Evolutionary conservation across 2,888 invertebrate species (phyloP), one percentile per base, ranked within the genome.

Genomic region (Phlogophora meticulosa): DNA sequence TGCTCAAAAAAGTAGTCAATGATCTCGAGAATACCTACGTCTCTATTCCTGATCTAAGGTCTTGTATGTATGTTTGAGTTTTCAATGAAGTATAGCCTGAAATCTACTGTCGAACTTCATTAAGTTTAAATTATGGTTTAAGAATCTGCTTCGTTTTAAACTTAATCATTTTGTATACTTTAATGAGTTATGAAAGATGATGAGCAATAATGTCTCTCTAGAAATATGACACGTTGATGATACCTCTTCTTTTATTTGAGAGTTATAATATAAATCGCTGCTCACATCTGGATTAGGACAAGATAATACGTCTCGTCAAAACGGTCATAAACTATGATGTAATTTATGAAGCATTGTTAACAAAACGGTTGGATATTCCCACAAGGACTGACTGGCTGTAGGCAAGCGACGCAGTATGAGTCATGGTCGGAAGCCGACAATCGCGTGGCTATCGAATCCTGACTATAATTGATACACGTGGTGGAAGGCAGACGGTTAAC

Each of bases 381-480:
- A 81, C 82, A 76, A 76, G 75, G 68, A 72, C 65, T 55, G 36
- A 48, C 24, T 53, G 55, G 62, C 34, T 60, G 49, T 57, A 64
- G 53, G 55, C 56, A 36, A 40, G 58, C 61, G 58, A 58, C 52
- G 40, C 59, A 56, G n/a, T n/a, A 38, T 84, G 84, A 82, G 57
- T 84, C 84, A 84, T 65, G 66, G 53, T 77, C 80, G 82, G 82
- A 83, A 84, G 69, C 72, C 57, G 52, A 40, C 67, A 61, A 52
- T 63, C 63, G 68, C 66, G 58, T 58, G 65, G 61, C 63, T 68
- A 72, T 78, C 72, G 66, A 62, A 65, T 79, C 66, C 79, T 72
- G 72, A 61, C 63, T 65, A 56, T 70, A 66, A 58, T 67, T 78
- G 69, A 72, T 75, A 73, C 53, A 74, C 72, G 49, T 70, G 69